Evolutionary conservation across 1,140 invertebrate genomes (phyloP), one percentile per base, ranked within the genome.

Genomic region (Diprion similis): DNA sequence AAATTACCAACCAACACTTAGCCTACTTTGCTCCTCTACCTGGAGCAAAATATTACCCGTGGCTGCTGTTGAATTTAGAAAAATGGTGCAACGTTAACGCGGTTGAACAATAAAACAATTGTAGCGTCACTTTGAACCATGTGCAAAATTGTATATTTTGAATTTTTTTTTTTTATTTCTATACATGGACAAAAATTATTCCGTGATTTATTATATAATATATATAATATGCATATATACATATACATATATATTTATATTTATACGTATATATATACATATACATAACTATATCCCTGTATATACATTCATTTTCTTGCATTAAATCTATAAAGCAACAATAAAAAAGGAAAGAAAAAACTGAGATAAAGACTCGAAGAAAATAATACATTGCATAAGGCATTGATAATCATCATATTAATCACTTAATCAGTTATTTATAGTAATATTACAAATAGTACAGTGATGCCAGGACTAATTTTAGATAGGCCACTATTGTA

Each of bases 111-210:
- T 37, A 37, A 37, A 37, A 37, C 24, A 37, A 37, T 37, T 37
- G 2, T 37, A 37, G 24, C 24, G 24, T 37, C 24, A 37, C 24
- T 37, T 37, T 37, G 2, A 37, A 37, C 2, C 24, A 71, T 81
- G 81, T 83, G 82, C 80, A 84, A 84, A 84, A 84, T 83, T 70
- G 70, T 59, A 59, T 59, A 59, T 59, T 59, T 59, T 59, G 51
- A 17, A 59, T 15, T 82, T 82, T 82, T 78, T 76, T 76, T 80
- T 81, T 76, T 81, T 66, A 73, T 46, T 71, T 73, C 73, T 81
- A 82, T 71, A 73, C 82, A 81, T 15, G n/a, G 24, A 37, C 66
- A 79, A 64, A 76, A 76, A 80, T 37, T 37, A n/a, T 37, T 80
- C 71, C 77, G 75, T 80, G 72, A 72, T 78, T 81, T 77, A 80